Evolutionary conservation across 2,888 invertebrate genomes (phyloP), one percentile per base, ranked within the genome.

Genomic region (Eustalomyia histrio): DNA sequence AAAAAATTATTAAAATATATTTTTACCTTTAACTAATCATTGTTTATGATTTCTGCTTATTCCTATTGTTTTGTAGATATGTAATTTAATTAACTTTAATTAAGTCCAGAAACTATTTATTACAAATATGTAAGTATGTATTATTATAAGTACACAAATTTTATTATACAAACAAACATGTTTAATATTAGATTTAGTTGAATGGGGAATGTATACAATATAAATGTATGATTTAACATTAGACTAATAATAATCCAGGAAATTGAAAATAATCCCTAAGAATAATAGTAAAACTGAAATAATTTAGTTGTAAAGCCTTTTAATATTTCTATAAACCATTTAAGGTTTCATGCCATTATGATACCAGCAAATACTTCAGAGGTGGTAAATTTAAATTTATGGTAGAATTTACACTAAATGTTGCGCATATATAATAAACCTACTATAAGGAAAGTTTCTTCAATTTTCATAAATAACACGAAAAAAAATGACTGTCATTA

Each of bases 291-390:
- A 57, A 43, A 29, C 18, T 16, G 10, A 18, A 60, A 60, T 7
- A 18, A 18, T 60, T 58, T 58, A n/a, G 58, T 16, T 58, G 33
- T 58, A 35, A 58, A 58, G 58, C 58, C 58, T 58, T 58, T 58
- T 33, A 58, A 33, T 33, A 33, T 58, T 33, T 58, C 16, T 1
- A 8, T n/a, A 58, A 58, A 29, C 58, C 33, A 16, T 58, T 33
- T 58, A 29, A 33, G 35, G 33, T 12, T 39, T 12, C 58, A 7
- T 55, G 2, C n/a, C 14, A 29, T 33, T 16, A 7, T 5, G 14
- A 16, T 16, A 5, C n/a, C 29, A n/a, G n/a, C 5, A 33, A 16
- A 57, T 33, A 57, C 3, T 57, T 5, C 57, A 29, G 57, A n/a
- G 57, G 6, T 57, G 33, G 24, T 10, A 24, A 24, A 57, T 57